Evolutionary conservation across 2,797 vertebrate genomes (phyloP), one percentile per base, ranked within the genome.

Genomic region (Masticophis lateralis): DNA sequence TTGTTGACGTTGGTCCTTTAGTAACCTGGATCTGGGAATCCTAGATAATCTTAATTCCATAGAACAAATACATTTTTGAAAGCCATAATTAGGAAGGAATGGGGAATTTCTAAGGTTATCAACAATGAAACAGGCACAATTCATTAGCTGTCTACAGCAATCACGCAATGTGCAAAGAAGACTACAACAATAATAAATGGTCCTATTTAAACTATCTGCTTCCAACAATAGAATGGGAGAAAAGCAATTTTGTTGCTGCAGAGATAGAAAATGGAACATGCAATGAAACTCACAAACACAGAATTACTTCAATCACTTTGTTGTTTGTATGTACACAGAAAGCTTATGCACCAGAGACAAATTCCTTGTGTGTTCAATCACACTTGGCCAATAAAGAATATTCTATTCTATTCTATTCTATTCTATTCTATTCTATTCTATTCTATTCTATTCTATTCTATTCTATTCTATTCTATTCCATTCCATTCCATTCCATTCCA

Each of bases 401-500:
- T n/a, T 66, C 63, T 66, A 12, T n/a, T 66, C 63, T 74, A 32
- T 32, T 66, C 63, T 66, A 14, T 16, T 69, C 66, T 69, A 32
- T 32, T 69, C 66, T 69, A n/a, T n/a, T 66, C 63, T 69, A 6
- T 69, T 66, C 28, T 63, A 4, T 28, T 63, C 61, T 66, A n/a
- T n/a, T 66, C 63, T n/a, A n/a, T n/a, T 63, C 27, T 13, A 63
- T 28, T 28, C 61, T 27, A 63, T 5, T n/a, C 61, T 63, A 63
- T 12, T 66, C 63, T 66, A n/a, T 13, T 63, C 61, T 63, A 28
- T 5, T 63, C 61, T 28, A 28, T 4, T 25, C 20, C 0, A 12
- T 4, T 61, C 59, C 1, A 60, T 3, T 51, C 47, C 0, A 51
- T 8, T 51, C 47, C 0, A 51, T 8, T 51, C 47, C 0, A 51